phyloP scores from a whole-genome alignment of 2,888 invertebrate genomes.

The Polylopha cassiicola region DNA sequence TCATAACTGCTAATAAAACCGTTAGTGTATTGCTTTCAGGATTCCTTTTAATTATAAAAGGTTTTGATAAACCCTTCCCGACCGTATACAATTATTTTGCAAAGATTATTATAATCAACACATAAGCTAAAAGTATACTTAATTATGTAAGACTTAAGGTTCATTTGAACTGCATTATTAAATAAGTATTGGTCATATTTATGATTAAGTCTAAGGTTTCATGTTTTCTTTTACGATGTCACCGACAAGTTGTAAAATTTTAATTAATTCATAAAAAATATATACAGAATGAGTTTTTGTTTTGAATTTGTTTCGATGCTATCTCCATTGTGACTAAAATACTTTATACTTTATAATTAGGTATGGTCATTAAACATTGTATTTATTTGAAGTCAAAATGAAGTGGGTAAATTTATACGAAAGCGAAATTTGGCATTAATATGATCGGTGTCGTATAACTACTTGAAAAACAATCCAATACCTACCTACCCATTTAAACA shows the following conservation, averaged over 20 bases:
- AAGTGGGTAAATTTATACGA: no score
- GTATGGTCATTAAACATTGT: no score
- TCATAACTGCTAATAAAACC: background rate
- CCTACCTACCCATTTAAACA: no score
- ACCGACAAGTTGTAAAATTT: constrained; percentile 12
- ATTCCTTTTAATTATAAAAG: background rate
- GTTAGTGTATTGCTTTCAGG: background rate
- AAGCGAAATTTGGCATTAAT: no score
- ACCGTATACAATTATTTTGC: no score
- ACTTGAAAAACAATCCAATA: no score
- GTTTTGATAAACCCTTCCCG: background rate
- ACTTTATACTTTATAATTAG: no score
- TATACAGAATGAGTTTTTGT: background rate
- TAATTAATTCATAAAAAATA: constrained; percentile 13
- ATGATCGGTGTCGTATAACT: no score
- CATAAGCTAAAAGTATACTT: no score
- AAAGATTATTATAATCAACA: no score
- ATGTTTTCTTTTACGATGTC: constrained; percentile 12
- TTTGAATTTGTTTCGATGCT: no score
- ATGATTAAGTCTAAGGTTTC: constrained; percentile 9
- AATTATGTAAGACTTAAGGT: background rate
- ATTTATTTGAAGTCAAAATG: constrained; percentile 9
- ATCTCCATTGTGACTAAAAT: no score
- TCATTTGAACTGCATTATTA: background rate
- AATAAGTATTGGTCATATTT: background rate